Base-by-base conservation (phyloP, 2,797 vertebrate genomes). In the Enteromius fasciolatus region DNA sequence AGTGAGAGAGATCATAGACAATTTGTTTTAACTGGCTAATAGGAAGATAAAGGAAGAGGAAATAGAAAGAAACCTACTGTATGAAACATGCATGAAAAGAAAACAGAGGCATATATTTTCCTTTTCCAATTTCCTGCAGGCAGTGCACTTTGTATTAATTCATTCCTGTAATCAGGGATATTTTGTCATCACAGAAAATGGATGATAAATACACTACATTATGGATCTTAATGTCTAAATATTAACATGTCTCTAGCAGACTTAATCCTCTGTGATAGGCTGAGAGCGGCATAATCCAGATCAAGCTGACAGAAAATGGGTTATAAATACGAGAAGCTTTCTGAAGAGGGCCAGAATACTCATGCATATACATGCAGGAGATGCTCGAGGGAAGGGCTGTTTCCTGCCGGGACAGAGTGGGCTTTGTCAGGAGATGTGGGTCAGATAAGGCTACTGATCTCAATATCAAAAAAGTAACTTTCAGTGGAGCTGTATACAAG, bases 371-470 rank as follows among this genome's bases (percentile, higher is more conserved):
- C 80, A 84, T 81, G 72, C 52, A 78, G 82, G 80, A 82, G 82
- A 70, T 82, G 75, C 76, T 18, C 4, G 50, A 80, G 44, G 63
- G 52, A 83, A 74, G 76, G 76, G 23, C 73, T 57, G 39, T 78
- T 80, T 83, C 85, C 85, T 85, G 78, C 31, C 23, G 41, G 50
- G 63, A 87, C 81, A 78, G 41, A 83, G 78, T 68, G 68, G 69
- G 73, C 73, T 81, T 77, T 85, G 83, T 85, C 7, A 14, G 6
- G 39, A 87, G 78, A 83, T 87, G 83, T 85, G 84, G 84, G 78
- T 74, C 78, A 81, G 83, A 83, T 83, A 81, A 59, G 67, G 63
- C 52, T 61, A 64, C 36, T 75, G 44, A 75, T 75, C 80, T 75
- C 28, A 81, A n/a, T 81, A 68, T 76, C 79, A 70, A 80, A 68